Evolutionary conservation across 2,113 vertebrate species (phyloP), one percentile per base, ranked within the genome.

Genomic region (Hemichromis elongatus): DNA sequence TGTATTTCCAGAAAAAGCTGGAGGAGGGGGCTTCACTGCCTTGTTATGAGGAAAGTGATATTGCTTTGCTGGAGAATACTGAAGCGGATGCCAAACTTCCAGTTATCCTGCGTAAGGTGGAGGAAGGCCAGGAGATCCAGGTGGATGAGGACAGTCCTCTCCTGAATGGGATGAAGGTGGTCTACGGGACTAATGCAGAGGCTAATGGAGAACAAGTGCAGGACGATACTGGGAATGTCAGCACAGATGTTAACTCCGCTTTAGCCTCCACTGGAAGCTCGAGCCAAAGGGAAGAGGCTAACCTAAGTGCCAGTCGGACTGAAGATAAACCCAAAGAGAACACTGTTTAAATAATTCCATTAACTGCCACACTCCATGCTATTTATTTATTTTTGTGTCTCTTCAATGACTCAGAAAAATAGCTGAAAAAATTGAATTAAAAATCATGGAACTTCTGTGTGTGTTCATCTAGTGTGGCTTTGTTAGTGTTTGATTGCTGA

Each of bases 31-130:
- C 95, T 5, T 90, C 91, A 0, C 90, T 99, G 79, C 98, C 98
- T 1, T 96, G 91, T 56, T 98, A 97, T 0, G 97, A 98, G 91
- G 97, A 98, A 85, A 97, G 96, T 45, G 96, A 96, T 89, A 97
- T 97, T 10, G 96, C 97, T 81, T 95, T 98, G 90, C 75, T 98
- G 90, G 98, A 98, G 94, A 97, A 97, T 47, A 92, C 95, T 6
- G 93, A 96, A 61, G 90, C 95, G 1, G 97, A 97, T 82, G 95
- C 97, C 3, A 96, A 97, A 88, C 97, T 98, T 52, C 98, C 98
- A 3, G 96, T 99, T 77, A 96, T 98, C 83, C 92, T 99, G 90
- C 95, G 94, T 66, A 96, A 96, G 79, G 96, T 96, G 21, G 94
- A 95, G 7, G 94, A 95, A 21, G 92, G 95, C 9, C 95, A 95